Evolutionary conservation across 2,888 invertebrate genomes (phyloP), one percentile per base, ranked within the genome.

Genomic region (Thumatha senex): DNA sequence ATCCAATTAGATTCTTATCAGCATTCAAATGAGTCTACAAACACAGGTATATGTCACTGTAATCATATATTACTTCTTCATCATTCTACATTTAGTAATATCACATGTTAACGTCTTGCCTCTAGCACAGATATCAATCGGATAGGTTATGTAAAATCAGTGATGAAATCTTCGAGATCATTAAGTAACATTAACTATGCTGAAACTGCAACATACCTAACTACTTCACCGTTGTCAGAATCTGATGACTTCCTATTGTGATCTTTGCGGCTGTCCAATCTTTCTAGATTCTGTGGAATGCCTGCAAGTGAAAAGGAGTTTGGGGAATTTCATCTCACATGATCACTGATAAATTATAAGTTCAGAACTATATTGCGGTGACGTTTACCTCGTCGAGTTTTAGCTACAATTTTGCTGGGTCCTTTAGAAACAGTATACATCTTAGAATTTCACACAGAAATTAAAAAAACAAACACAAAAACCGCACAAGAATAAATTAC

Each of bases 361-460:
- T 52, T 44, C 10, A 49, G 46, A 51, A 46, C 40, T 31, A 48
- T n/a, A 46, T 13, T 15, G 36, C 45, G 24, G 13, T 40, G 54
- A 48, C 54, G 55, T 40, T 38, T 80, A 95, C 96, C 95, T 93
- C 97, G 93, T 75, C 96, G 93, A 65, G 96, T 96, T 93, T 97
- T 96, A 59, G 96, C 96, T 72, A 96, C 96, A 82, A 97, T 96
- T 92, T 96, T 96, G 89, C 96, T 97, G 60, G 96, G 96, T 61
- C 96, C 96, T 89, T 96, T 96, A 60, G 95, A 95, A 77, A 97
- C 95, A 80, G 96, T 96, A 92, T 97, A 97, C 97, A 97, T 97
- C 86, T 86, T 89, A 85, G 74, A 86, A 82, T 85, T 86, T 86
- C 73, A 74, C 76, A 71, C 75, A 79, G 80, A 82, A 82, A 79